These are phyloP conservation scores for Plagiodera versicolora DNA, from an alignment of 2,888 invertebrate species.

Conservation along the genomic window DNA sequence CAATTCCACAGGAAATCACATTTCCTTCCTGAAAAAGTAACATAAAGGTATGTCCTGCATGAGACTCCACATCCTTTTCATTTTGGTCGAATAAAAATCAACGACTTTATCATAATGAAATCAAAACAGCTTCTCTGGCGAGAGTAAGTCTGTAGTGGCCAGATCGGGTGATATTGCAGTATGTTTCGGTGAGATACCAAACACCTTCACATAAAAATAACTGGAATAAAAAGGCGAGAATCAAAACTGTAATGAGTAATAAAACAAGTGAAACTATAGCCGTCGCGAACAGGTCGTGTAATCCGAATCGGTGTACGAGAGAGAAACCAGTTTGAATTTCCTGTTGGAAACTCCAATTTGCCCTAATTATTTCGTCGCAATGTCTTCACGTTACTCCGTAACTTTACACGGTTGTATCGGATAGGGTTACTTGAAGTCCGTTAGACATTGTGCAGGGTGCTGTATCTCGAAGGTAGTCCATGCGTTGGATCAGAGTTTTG, in stretches of 20 bases:
- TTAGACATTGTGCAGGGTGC: not conserved
- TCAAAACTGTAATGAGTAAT: constrained; percentile 16
- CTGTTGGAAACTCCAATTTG: constrained; percentile 37
- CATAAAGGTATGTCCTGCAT: not conserved
- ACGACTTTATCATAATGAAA: no score
- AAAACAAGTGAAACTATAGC: constrained; percentile 32
- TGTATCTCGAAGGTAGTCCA: no score
- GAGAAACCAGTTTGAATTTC: constrained; percentile 40
- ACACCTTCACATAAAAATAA: constrained; percentile 20
- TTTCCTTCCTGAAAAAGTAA: not conserved
- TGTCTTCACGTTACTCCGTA: constrained; percentile 29
- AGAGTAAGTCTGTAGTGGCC: no score
- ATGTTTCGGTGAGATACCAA: no score
- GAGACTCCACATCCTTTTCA: not conserved
- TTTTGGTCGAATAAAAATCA: not conserved
- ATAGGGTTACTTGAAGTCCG: not conserved
- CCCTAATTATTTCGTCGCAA: constrained; percentile 35
- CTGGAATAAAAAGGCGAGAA: constrained; percentile 19
- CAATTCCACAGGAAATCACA: not conserved
- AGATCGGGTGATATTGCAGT: no score
- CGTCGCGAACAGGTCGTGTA: constrained; percentile 32
- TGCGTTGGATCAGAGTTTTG: no score
- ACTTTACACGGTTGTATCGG: constrained; percentile 27
- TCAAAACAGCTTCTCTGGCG: no score
- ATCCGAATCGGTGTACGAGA: constrained; percentile 36